Conservation (phyloP, 2,888 invertebrate genomes). For the Dicyrtoma fusca region DNA sequence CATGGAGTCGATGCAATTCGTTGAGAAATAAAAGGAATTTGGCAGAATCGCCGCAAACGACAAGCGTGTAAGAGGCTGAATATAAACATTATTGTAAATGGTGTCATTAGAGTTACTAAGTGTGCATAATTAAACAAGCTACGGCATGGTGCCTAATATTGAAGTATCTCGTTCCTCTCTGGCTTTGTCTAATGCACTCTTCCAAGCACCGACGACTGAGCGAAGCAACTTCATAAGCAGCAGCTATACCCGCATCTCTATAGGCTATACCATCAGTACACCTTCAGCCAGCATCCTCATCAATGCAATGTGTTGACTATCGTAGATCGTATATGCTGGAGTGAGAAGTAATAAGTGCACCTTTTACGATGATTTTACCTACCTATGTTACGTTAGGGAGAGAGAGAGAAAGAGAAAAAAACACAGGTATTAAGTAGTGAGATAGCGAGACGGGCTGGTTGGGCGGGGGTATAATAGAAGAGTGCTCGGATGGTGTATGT, state of each 20-base stretch:
- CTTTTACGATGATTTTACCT: too few relatives aligned
- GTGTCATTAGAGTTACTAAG: conserved; percentile 46
- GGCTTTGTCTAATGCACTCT: neutral
- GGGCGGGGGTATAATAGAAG: conserved; percentile 29
- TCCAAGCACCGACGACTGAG: too few relatives aligned
- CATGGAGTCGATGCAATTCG: conserved; percentile 16
- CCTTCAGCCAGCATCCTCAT: neutral
- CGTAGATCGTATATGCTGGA: conserved; percentile 3
- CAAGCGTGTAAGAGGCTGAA: conserved; percentile 43
- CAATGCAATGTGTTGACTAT: neutral
- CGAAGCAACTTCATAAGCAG: neutral
- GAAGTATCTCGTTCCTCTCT: neutral
- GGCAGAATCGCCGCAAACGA: conserved; percentile 38
- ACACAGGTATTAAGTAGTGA: neutral
- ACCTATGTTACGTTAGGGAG: neutral
- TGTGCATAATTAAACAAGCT: conserved; percentile 42
- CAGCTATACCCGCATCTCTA: neutral
- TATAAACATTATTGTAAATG: conserved; percentile 47
- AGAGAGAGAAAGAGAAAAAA: neutral
- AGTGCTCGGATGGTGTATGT: conserved; percentile 15
- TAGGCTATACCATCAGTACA: neutral
- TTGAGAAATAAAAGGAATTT: conserved; percentile 27
- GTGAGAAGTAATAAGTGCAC: neutral
- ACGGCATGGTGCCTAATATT: conserved; percentile 23
- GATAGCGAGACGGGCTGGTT: conserved; percentile 7